phyloP scores from a whole-genome alignment of 2,888 invertebrate genomes.

The Nezara viridula region DNA sequence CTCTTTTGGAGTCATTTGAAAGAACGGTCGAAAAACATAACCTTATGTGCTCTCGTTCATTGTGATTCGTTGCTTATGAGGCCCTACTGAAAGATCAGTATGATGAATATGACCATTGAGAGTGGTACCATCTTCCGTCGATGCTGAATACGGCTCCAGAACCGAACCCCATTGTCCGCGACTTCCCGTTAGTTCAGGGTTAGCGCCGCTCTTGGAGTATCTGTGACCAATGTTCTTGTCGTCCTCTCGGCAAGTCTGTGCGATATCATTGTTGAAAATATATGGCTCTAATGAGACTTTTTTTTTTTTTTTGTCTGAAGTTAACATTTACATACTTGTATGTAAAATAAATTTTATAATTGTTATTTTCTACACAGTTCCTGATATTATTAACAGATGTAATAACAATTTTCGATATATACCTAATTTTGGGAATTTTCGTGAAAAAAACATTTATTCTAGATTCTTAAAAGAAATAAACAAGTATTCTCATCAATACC shows the following conservation, averaged over 20 bases:
- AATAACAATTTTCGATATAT: no score
- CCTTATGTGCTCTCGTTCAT: background rate
- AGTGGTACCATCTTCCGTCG: background rate
- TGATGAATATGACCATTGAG: background rate
- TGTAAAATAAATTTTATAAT: no score
- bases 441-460: no score
- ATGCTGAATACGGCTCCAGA: background rate
- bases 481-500: no score
- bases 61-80: no score
- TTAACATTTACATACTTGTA: background rate
- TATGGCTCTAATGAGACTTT: no score
- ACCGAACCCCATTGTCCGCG: background rate
- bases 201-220: background rate
- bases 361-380: no score
- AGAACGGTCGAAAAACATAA: background rate
- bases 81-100: background rate
- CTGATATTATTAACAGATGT: no score
- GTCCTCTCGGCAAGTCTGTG: background rate
- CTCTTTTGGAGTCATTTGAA: background rate
- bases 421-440: no score
- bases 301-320: background rate
- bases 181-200: conserved; percentile 12
- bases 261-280: background rate
- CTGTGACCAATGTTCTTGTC: conserved; percentile 11
- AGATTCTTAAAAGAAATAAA: no score